Base-by-base conservation (phyloP, 1,140 invertebrate genomes). In the Aradophagus sp. region DNA sequence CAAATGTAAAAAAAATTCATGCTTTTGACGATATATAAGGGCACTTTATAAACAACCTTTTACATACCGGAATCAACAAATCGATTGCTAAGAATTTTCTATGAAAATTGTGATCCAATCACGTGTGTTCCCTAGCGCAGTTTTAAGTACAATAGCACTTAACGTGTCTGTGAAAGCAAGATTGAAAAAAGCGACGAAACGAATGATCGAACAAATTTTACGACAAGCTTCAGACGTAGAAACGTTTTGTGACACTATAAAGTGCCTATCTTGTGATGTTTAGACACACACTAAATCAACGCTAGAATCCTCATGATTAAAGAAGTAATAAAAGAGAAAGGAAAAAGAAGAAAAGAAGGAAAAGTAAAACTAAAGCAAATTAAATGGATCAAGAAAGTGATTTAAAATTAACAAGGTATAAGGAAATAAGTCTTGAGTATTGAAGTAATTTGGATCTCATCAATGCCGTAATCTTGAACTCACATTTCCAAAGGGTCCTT, bases 231-330 rank as follows among this genome's bases (percentile, higher is more conserved):
- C 78, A 80, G 73, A 80, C 70, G 73, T 82, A 83, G 75, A 72
- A 78, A 77, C 74, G 76, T 83, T 84, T 80, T 74, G 80, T 84
- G 83, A 84, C 82, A 84, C 80, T 84, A 80, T 78, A 81, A 84
- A 84, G 83, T 84, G 83, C 83, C 82, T 84, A 80, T 83, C 80
- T 80, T 81, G 78, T 84, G 78, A 77, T 77, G 76, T 81, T 80
- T 81, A 83, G 79, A 81, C 61, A 80, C 73, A 78, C 77, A 72
- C 77, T 78, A 73, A 79, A 79, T 77, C 66, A 76, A 74, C 65
- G 74, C 59, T 75, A 78, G 76, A 80, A 76, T 80, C 67, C 76
- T 78, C 70, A 74, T 77, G 27, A 77, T 76, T 72, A 72, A 48
- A 58, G 58, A 66, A 12, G 12, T 29, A 44, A 17, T 7, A 31